These are phyloP conservation scores for Knipowitschia caucasica DNA, from an alignment of 2,797 vertebrate species.

Conservation along the genomic window DNA sequence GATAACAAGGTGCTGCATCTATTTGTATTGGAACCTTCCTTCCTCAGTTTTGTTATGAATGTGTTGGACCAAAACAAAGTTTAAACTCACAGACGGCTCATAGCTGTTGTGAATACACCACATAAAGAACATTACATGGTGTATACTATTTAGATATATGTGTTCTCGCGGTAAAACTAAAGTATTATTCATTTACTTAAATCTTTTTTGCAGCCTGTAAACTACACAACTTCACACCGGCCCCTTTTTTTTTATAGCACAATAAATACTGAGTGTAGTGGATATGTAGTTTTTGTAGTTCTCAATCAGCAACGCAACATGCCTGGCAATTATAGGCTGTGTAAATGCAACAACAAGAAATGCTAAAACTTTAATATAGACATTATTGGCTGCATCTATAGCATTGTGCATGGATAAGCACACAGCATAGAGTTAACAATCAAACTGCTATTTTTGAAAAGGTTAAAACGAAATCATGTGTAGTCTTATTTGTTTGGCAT, in stretches of 20 bases:
- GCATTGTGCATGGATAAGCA: constrained; percentile 46
- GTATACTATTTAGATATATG: constrained; percentile 57
- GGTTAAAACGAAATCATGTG: constrained; percentile 21
- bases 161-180: constrained; percentile 38
- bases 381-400: constrained; percentile 17
- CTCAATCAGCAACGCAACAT: constrained; percentile 33
- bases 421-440: constrained; percentile 15
- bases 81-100: constrained; percentile 7
- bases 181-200: constrained; percentile 52
- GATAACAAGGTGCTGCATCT: constrained; percentile 66
- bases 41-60: constrained; percentile 62
- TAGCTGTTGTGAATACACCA: constrained; percentile 47
- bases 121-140: constrained; percentile 56
- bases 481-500: constrained; percentile 2
- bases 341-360: constrained; percentile 6
- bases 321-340: constrained; percentile 33
- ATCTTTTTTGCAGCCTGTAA: constrained; percentile 15
- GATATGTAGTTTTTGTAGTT: neutral
- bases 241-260: constrained; percentile 50
- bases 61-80: constrained; percentile 62
- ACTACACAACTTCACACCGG: neutral
- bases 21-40: constrained; percentile 51
- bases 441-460: constrained; percentile 55
- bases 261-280: neutral
- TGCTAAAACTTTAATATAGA: constrained; percentile 9